Evolutionary conservation across 2,113 vertebrate species (phyloP), one percentile per base, ranked within the genome.

Genomic region (Isurus oxyrinchus): DNA sequence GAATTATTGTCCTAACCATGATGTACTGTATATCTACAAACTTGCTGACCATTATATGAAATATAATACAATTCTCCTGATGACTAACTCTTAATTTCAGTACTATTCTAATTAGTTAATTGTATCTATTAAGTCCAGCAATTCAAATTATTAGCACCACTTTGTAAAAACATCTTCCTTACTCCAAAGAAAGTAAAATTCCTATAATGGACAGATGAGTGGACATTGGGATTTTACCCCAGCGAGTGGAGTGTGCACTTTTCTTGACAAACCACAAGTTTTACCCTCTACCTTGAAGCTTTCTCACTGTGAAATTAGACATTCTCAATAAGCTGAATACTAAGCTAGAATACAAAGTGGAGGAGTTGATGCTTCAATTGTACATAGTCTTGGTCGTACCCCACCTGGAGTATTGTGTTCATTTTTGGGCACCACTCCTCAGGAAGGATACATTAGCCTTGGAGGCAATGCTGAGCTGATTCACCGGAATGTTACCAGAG

Each of bases 11-110:
- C 66, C 23, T 95, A 76, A 35, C 2, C 66, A 31, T 35, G 3
- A 72, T 95, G 94, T 95, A 95, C 94, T 76, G 67, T 55, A 31
- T 55, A 72, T 95, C 94, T 95, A 55, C 66, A 95, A 55, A 95
- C 67, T 16, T 95, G 94, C 21, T 69, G 94, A 13, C 40, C 44
- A 72, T 95, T 95, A 72, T 55, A 35, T 72, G 44, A 95, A 72
- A 49, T 55, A 53, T 76, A 55, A 19, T 95, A 49, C 94, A 35
- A 95, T 55, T 76, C 66, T 69, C 49, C 27, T 95, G 66, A 67
- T 72, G 67, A 76, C 11, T 72, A 27, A 91, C 61, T 55, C 88
- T 53, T 16, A 95, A 69, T 55, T 49, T 94, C 59, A 94, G 21
- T 40, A 63, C 14, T 40, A 11, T 63, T 63, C 57, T 21, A 94